Percentiles rank a stretch among this genome's conserved stretches.
phyloP scores from a whole-genome alignment of 2,113 vertebrate species.

The Antidorcas marsupialis region DNA sequence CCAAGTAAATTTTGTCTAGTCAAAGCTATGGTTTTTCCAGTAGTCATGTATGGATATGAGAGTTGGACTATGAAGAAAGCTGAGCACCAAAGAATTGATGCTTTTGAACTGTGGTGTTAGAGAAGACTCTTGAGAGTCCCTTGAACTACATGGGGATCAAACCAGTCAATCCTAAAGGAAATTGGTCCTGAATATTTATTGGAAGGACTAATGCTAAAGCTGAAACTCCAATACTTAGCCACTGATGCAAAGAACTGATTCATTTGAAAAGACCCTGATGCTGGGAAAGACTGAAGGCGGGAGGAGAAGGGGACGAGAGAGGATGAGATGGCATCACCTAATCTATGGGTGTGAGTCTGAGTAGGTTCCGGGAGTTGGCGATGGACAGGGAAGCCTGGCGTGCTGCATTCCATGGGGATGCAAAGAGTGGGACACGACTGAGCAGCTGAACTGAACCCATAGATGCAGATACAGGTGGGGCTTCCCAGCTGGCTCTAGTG shows the following conservation, averaged over 20 bases:
- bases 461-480: not conserved
- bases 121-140: not conserved
- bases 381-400: fast-evolving
- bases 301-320: not conserved
- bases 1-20: not conserved
- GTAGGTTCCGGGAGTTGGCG: fast-evolving
- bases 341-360: not conserved
- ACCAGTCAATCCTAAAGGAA: not conserved
- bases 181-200: not conserved
- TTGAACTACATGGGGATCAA: not conserved
- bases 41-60: not conserved
- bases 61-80: not conserved
- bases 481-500: not conserved
- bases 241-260: not conserved
- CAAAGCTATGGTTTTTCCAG: not conserved
- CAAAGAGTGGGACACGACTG: not conserved
- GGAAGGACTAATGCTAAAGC: not conserved
- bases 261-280: not conserved
- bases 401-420: not conserved
- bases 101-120: not conserved
- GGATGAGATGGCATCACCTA: not conserved
- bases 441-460: fast-evolving
- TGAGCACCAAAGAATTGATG: not conserved
- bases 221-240: not conserved
- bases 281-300: not conserved